These are phyloP conservation scores for Poeciliopsis occidentalis DNA, from an alignment of 2,113 vertebrate species.

Conservation along the genomic window DNA sequence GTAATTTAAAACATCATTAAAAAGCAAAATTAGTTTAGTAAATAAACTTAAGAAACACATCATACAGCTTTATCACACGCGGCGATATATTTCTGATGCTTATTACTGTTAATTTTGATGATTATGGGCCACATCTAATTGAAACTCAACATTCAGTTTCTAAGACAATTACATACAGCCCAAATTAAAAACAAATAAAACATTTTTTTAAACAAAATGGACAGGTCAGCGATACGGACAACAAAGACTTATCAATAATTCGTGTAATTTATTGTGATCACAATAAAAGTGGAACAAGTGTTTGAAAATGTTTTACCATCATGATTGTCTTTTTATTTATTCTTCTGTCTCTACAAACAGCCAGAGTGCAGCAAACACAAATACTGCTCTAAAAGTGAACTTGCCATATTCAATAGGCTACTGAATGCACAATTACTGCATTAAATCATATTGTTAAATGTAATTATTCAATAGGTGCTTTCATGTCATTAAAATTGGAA, in stretches of 20 bases:
- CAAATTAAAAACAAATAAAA: neutral
- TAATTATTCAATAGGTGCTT: too few species aligned
- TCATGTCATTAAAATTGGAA: too few species aligned
- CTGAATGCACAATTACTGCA: too few species aligned
- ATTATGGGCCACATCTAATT: neutral
- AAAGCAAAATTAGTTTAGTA: neutral
- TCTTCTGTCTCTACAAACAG: too few species aligned
- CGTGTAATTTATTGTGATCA: neutral
- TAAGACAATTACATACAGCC: neutral
- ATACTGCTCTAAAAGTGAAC: too few species aligned
- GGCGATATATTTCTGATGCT: neutral
- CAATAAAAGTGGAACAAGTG: neutral
- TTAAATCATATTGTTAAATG: too few species aligned
- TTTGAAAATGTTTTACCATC: neutral
- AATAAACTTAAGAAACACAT: neutral
- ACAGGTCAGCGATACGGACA: too few species aligned
- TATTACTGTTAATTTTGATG: neutral
- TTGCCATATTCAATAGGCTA: too few species aligned
- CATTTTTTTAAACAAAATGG: neutral
- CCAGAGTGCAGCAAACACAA: too few species aligned
- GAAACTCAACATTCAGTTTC: neutral
- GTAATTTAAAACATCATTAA: neutral
- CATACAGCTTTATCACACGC: neutral
- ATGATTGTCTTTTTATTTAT: neutral
- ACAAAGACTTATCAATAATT: too few species aligned